Base-by-base conservation (phyloP, 2,888 invertebrate species). In the Panorpa germanica region DNA sequence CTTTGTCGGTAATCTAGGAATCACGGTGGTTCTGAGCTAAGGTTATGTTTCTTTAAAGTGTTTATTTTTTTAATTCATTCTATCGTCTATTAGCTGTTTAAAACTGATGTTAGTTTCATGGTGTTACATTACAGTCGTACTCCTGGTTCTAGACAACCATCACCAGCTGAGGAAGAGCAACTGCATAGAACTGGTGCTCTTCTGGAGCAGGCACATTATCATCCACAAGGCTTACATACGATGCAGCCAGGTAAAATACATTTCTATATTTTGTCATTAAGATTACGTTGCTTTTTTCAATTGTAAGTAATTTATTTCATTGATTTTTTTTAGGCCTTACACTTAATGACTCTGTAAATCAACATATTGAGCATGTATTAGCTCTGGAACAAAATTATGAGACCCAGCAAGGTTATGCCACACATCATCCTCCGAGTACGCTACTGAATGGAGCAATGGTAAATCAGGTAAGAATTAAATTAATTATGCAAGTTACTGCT, bases 101-200 rank as follows among this genome's bases (percentile, higher is more conserved):
- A 11, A 5, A 25, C 10, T 25, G n/a, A 13, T 25, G 12, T 11
- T 20, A 16, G 25, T 32, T 32, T n/a, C 31, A 9, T 10, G 27
- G 15, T 30, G 6, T 28, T 35, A 11, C 35, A 20, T 59, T 63
- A 30, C 59, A 83, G 82, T 53, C 81, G 85, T 44, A 83, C 83
- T 39, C 82, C 82, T 22, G 83, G 85, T 31, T 86, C 88, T 45
- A 71, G 86, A 45, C 88, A 88, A 56, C 85, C 85, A 37, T 90
- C 88, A 24, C 88, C 90, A 28, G 82, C 83, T 10, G 86, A 86
- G 54, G 81, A 81, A 45, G 82, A 82, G 44, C 59, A 55, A 35
- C 52, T 56, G 40, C 59, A 58, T 41, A 61, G 66, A 29, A 64
- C 62, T 32, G 56, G 64, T 35, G 47, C 46, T 25, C 34, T 51